Base-by-base conservation (phyloP, 2,888 invertebrate species). In the Chrysodeixis includens region DNA sequence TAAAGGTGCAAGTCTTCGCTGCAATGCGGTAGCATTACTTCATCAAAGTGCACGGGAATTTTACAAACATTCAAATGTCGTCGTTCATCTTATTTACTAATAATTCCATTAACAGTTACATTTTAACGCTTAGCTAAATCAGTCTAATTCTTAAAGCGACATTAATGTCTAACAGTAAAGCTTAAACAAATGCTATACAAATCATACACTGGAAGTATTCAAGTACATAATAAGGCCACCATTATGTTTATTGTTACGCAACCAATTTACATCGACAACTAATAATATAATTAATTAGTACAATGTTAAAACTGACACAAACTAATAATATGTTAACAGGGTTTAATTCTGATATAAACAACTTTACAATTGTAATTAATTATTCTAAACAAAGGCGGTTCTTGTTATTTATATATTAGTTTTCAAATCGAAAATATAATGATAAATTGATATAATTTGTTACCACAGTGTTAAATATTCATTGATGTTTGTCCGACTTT, bases 71-170 rank as follows among this genome's bases (percentile, higher is more conserved):
- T 90, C 90, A 83, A 87, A 82, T 87, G 85, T 91, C 89, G 85
- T 91, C 89, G 90, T 88, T 87, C 79, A 90, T 82, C 88, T 89
- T 92, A 92, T 78, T 83, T 70, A 84, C 88, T 91, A 90, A 91
- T 83, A 90, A 88, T 88, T 92, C 88, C 92, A 91, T 91, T 93
- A 94, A 92, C 86, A 92, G 90, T 92, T 26, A 93, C 88, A 89
- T 88, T 90, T 90, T 88, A 94, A 93, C 92, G 93, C 94, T 94
- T 94, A 95, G 91, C 93, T 94, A 94, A 94, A 95, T 95, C 94
- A 95, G 94, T 95, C 94, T 95, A 94, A 93, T 94, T 93, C 94
- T 95, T 95, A 95, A 92, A 94, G 93, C 93, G 93, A 95, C 91
- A 92, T 90, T 89, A 91, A 79, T 89, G 91, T 93, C 93, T 93